phyloP scores from a whole-genome alignment of 2,113 vertebrate genomes.

The Tenrec ecaudatus region DNA sequence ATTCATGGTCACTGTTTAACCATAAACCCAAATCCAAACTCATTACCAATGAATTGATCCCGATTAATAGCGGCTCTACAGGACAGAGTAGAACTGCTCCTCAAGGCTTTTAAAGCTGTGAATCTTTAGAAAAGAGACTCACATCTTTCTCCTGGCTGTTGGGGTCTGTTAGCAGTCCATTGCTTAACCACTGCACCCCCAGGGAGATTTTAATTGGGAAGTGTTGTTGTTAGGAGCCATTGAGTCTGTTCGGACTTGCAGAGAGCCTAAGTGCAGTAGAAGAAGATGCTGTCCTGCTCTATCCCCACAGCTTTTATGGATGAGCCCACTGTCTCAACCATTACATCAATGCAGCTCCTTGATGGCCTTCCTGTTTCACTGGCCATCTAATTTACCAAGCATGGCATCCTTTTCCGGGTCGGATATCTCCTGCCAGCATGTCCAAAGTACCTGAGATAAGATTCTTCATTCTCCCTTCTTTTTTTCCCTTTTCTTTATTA shows the following conservation, averaged over 20 bases:
- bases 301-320: no score
- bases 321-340: no score
- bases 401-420: no score
- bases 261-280: no score
- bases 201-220: background rate
- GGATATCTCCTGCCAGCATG: no score
- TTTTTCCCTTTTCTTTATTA: no score
- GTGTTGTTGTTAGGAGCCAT: background rate
- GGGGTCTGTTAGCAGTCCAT: background rate
- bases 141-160: background rate
- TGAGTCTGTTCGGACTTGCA: background rate
- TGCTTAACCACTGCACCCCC: background rate
- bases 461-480: no score
- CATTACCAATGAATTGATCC: background rate
- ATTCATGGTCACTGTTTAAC: background rate
- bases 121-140: background rate
- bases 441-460: no score
- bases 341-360: no score
- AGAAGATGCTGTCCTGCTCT: no score
- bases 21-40: background rate
- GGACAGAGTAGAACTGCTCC: background rate
- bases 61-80: background rate
- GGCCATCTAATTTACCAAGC: no score
- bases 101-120: background rate
- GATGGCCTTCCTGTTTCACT: no score